These are phyloP conservation scores for Periplaneta americana DNA, from an alignment of 1,140 invertebrate species.

Conservation along the genomic window DNA sequence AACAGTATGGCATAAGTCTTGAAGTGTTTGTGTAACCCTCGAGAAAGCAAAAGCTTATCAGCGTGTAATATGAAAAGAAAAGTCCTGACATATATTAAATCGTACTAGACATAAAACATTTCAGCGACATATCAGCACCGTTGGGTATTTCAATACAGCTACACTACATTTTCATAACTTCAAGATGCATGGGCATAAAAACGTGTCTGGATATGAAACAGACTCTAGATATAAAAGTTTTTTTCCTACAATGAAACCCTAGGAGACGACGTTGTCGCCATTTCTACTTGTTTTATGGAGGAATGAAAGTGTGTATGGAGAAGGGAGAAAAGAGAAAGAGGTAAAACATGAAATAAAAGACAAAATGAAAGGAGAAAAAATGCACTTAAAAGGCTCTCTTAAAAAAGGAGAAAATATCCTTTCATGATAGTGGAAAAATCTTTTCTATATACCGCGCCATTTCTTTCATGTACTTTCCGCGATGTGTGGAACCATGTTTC, in stretches of 20 bases:
- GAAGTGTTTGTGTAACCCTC: too few relatives aligned
- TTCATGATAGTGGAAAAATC: background rate
- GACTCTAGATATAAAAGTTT: background rate
- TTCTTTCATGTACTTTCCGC: background rate
- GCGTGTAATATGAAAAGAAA: too few relatives aligned
- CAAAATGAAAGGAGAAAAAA: background rate
- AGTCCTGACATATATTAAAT: too few relatives aligned
- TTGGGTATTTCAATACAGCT: background rate
- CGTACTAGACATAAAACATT: background rate
- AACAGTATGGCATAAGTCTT: too few relatives aligned
- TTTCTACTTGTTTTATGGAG: background rate
- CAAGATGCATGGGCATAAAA: background rate
- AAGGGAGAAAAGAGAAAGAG: background rate
- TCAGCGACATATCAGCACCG: background rate
- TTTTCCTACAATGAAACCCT: background rate
- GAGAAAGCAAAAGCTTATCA: too few relatives aligned
- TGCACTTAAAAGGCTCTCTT: background rate
- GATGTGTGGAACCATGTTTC: background rate
- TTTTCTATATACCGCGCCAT: background rate
- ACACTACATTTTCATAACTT: background rate
- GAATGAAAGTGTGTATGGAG: background rate
- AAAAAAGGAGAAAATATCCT: background rate
- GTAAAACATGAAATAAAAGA: background rate
- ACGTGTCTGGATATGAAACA: background rate
- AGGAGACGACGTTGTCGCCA: background rate